Evolutionary conservation across 2,113 vertebrate genomes (phyloP).

Genomic region (Syngnathus scovelli): DNA sequence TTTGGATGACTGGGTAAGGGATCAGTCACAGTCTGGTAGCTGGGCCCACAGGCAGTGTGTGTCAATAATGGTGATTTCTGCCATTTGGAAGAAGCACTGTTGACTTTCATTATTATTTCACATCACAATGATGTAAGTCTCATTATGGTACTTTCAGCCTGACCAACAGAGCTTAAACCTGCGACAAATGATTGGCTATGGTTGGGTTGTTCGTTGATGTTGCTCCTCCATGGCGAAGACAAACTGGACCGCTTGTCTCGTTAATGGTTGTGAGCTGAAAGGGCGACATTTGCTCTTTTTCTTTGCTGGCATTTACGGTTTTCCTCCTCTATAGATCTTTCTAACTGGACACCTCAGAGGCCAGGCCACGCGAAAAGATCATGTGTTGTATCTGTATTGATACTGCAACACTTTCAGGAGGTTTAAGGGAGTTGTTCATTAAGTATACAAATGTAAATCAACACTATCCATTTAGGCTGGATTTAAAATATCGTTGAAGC

Average conservation of each 20-base stretch:
- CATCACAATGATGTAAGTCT: conserved; percentile 14
- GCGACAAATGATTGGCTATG: conserved; percentile 48
- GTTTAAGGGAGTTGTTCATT: background rate
- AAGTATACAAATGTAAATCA: background rate
- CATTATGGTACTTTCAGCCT: conserved; percentile 19
- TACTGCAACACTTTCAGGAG: background rate
- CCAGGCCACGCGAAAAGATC: background rate
- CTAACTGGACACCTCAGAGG: background rate
- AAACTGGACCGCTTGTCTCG: background rate
- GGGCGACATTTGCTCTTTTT: background rate
- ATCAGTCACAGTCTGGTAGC: conserved; percentile 61
- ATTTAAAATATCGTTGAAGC: no score
- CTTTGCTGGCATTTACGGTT: background rate
- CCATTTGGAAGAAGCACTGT: conserved; percentile 13
- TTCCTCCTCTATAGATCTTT: background rate
- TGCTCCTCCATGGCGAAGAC: conserved; percentile 7
- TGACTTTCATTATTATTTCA: conserved; percentile 16
- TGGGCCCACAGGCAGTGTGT: conserved; percentile 27
- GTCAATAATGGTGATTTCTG: conserved; percentile 20
- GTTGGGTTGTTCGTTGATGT: conserved; percentile 40
- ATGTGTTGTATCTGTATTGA: background rate
- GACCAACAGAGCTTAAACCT: conserved; percentile 21
- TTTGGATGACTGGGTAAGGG: conserved; percentile 49
- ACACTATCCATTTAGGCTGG: no score
- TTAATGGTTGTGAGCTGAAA: background rate